Base-by-base conservation (phyloP, 2,888 invertebrate species). In the Ichneumoninae sp. region DNA sequence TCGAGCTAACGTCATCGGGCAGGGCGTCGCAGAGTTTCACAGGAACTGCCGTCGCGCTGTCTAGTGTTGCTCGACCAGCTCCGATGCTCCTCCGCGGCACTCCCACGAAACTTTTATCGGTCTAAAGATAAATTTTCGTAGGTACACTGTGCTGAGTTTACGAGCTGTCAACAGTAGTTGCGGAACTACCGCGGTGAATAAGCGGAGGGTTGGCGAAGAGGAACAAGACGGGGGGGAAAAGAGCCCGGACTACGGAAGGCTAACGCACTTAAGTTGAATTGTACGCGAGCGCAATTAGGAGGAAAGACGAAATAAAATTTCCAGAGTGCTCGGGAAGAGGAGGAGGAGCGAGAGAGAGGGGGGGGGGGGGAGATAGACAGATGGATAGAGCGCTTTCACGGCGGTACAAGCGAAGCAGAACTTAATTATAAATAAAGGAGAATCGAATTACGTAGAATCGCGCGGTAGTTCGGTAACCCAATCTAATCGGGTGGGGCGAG, bases 401-500 rank as follows among this genome's bases (percentile, higher is more conserved):
- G 26, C n/a, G 50, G 62, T 33, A 33, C 74, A 65, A 62, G 36
- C 52, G 36, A 62, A 33, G 52, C n/a, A 33, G 22, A 76, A 66
- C 22, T 84, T 69, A 76, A 84, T 82, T 72, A 82, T 77, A 77
- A 82, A 81, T 76, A 72, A 79, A 68, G 66, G 65, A 57, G 19
- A 74, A 78, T 83, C 26, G 50, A 78, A 65, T 82, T 81, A 60
- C 44, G 54, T 33, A 50, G 57, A 66, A 30, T 77, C n/a, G 22
- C 26, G 75, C 52, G 40, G 30, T 60, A 44, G 50, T 69, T 54
- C 68, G 69, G 30, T 62, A 68, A 66, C 50, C 26, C 52, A 52
- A 82, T 84, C 57, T 68, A 76, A 75, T 75, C 75, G 60, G 36
- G 19, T 47, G 44, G 44, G 44, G 40, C 10, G 10, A 1, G 10